Evolutionary conservation across 2,888 invertebrate species (phyloP).

Genomic region (Agyllia agylla): DNA sequence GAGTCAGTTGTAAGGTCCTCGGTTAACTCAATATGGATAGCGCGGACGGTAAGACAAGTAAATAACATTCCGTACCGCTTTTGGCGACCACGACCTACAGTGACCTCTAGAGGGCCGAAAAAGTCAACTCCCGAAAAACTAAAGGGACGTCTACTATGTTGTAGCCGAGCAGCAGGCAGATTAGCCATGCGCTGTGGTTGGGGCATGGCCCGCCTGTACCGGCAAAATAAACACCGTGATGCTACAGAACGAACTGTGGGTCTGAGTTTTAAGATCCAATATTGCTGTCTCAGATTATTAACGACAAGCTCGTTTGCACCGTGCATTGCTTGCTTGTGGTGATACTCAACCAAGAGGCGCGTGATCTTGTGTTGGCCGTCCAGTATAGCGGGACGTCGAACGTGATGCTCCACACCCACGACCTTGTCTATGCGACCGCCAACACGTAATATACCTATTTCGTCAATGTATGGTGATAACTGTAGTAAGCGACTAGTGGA

Average conservation of each 20-base stretch:
- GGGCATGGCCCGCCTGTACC: not conserved
- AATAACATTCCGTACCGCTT: not conserved
- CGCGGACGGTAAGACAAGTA: not conserved
- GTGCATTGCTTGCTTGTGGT: not conserved
- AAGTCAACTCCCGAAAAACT: not conserved
- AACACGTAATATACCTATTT: not conserved
- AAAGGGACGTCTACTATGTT: not conserved
- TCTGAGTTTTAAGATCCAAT: not conserved
- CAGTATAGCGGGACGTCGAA: not conserved
- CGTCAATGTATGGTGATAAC: not conserved
- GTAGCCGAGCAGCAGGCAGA: not conserved
- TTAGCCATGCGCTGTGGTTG: not conserved
- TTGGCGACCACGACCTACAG: not conserved
- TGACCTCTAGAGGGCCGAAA: not conserved
- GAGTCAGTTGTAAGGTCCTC: not conserved
- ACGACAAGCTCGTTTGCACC: not conserved
- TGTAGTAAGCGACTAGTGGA: not conserved
- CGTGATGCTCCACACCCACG: not conserved
- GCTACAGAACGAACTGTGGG: not conserved
- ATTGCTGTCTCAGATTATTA: not conserved
- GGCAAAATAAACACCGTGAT: not conserved
- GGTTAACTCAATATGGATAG: not conserved
- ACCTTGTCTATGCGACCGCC: not conserved
- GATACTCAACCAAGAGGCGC: not conserved
- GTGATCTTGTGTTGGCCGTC: not conserved